A percentile compares a stretch with the other conserved stretches of the same genome.
These are phyloP conservation scores for Ceuthmochares aereus DNA, from an alignment of 2,113 vertebrate genomes.

Conservation along the genomic window DNA sequence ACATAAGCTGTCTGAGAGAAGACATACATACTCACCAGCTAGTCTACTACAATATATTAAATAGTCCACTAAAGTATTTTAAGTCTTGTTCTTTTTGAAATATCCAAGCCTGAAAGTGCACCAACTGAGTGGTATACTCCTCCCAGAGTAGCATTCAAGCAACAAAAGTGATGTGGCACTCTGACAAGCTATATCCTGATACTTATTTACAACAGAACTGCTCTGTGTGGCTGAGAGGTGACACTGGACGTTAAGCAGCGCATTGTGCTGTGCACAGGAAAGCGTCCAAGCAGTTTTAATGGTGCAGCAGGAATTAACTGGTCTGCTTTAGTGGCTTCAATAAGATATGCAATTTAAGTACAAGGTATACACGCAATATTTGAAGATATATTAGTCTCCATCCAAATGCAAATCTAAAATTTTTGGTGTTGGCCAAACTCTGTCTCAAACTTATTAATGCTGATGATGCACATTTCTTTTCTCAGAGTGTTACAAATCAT, in stretches of 20 bases:
- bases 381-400: neutral
- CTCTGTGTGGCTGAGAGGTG: neutral
- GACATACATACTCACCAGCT: constrained; percentile 11
- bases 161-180: neutral
- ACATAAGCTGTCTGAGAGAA: neutral
- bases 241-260: neutral
- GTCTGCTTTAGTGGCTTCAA: neutral
- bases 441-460: neutral
- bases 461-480: constrained; percentile 30
- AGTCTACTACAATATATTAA: neutral
- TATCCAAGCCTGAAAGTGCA: neutral
- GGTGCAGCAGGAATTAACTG: neutral
- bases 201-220: neutral
- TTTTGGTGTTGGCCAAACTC: constrained; percentile 1
- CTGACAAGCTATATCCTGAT: neutral
- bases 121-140: neutral
- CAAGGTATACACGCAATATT: neutral
- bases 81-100: neutral
- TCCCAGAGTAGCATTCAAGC: neutral
- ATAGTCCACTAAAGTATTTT: neutral
- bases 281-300: neutral
- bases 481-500: neutral
- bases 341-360: neutral
- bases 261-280: neutral
- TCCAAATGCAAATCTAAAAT: constrained; percentile 7